Evolutionary conservation across 2,888 invertebrate species (phyloP), one percentile per base, ranked within the genome.

Genomic region (Flexamia atlantica): DNA sequence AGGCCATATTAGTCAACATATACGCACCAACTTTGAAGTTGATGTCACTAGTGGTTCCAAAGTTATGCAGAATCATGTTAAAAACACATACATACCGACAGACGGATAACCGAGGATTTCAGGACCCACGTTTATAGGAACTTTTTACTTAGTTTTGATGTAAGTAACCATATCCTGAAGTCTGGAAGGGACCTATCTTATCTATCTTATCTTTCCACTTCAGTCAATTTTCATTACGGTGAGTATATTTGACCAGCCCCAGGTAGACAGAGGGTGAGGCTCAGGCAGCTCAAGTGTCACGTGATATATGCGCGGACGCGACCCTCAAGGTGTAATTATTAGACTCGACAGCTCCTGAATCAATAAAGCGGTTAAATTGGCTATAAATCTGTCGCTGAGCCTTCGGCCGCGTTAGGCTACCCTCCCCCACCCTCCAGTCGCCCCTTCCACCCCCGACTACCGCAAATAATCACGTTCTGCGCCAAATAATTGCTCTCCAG

Each of bases 351-450:
- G 23, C 72, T 32, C 72, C 50, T 76, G 76, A 76, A 76, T 76
- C 76, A 76, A 76, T 72, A 76, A 46, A 23, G 20, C 50, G 46
- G 76, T 72, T 72, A 46, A 76, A 76, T 76, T 76, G 76, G 76
- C 76, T 50, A 76, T 76, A 76, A 76, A 76, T 76, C 76, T 25
- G 50, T 64, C 25, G n/a, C 23, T 25, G 72, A 72, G 72, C 72
- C 68, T 68, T 68, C 28, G 57, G 7, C 57, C 57, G 46, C 46
- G 46, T 17, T 57, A 57, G 10, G 9, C 68, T 3, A 30, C 68
- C 68, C 68, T 32, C 32, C 30, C 30, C 32, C 20, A 20, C 23
- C 72, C 42, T 5, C 42, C 72, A 2, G 5, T 2, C 5, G n/a
- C 68, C 57, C 57, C 57, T 50, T 36, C 9, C 36, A 7, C 14